A percentile compares a stretch with the other conserved stretches of the same genome.
These are phyloP conservation scores for Chlorospingus semifuscus DNA, from an alignment of 2,797 vertebrate species.

Conservation along the genomic window DNA sequence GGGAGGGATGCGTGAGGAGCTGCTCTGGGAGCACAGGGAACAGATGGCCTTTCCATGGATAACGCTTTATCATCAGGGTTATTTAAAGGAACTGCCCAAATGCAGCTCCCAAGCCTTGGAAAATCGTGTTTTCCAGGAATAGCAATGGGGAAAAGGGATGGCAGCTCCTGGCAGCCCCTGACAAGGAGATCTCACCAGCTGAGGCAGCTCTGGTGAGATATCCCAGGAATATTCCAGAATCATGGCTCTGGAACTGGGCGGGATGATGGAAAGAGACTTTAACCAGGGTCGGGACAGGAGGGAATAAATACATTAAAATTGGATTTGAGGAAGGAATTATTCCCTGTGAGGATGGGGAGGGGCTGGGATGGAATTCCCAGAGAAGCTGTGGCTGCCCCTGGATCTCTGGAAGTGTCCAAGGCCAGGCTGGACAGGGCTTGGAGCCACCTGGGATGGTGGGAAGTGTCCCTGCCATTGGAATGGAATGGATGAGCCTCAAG, in stretches of 20 bases:
- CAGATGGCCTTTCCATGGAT: slow-evolving; percentile 17
- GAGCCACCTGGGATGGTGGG: rapidly evolving
- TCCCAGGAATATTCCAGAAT: not conserved
- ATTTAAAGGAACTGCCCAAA: slow-evolving; percentile 39
- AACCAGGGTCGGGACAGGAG: not conserved
- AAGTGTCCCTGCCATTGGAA: not conserved
- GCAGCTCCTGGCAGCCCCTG: not conserved
- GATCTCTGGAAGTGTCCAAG: not conserved
- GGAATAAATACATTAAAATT: not conserved
- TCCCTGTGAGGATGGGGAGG: not conserved
- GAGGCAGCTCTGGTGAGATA: not conserved
- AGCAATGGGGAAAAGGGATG: not conserved
- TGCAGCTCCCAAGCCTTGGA: not conserved
- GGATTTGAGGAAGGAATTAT: not conserved
- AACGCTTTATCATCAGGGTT: not conserved
- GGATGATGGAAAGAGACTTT: not conserved
- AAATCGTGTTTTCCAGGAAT: not conserved
- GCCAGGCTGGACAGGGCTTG: rapidly evolving
- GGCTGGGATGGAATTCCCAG: not conserved
- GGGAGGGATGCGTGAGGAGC: not conserved
- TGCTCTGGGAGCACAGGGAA: not conserved
- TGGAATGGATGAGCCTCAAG: not conserved
- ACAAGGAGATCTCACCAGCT: not conserved
- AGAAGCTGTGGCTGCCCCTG: not conserved
- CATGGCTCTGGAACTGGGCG: rapidly evolving